Evolutionary conservation across 2,888 invertebrate species (phyloP).

Genomic region (Limnephilus rhombicus): DNA sequence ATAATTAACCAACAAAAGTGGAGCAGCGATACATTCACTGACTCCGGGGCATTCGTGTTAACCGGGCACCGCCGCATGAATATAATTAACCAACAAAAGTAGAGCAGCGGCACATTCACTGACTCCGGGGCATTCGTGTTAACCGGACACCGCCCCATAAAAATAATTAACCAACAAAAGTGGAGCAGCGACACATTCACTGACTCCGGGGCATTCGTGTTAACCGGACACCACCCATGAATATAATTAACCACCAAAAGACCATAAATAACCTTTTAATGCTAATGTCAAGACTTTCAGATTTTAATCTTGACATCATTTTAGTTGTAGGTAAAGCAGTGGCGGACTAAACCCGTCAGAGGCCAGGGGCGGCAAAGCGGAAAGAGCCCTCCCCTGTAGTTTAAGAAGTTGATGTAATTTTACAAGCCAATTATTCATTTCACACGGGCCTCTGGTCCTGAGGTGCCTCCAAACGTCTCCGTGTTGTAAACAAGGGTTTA

Average conservation of each 20-base stretch:
- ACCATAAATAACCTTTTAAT: background rate
- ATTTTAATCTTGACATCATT: background rate
- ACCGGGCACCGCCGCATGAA: background rate
- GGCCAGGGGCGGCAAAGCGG: too few species aligned
- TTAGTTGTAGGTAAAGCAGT: background rate
- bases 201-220: background rate
- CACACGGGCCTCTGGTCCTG: too few species aligned
- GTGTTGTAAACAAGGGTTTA: too few species aligned
- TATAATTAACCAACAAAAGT: background rate
- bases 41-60: background rate
- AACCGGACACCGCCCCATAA: background rate
- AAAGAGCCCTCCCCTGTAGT: too few species aligned
- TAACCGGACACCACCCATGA: background rate
- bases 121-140: background rate
- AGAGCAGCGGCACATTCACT: background rate
- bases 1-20: background rate
- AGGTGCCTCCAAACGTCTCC: too few species aligned
- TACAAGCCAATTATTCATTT: too few species aligned
- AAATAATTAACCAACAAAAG: background rate
- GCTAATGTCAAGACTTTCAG: background rate
- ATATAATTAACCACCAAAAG: background rate
- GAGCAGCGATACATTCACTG: background rate
- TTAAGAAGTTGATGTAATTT: too few species aligned
- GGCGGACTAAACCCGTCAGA: too few species aligned
- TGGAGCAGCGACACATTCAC: background rate